Evolutionary conservation across 2,113 vertebrate species (phyloP).

Genomic region (Pygoscelis antarcticus): DNA sequence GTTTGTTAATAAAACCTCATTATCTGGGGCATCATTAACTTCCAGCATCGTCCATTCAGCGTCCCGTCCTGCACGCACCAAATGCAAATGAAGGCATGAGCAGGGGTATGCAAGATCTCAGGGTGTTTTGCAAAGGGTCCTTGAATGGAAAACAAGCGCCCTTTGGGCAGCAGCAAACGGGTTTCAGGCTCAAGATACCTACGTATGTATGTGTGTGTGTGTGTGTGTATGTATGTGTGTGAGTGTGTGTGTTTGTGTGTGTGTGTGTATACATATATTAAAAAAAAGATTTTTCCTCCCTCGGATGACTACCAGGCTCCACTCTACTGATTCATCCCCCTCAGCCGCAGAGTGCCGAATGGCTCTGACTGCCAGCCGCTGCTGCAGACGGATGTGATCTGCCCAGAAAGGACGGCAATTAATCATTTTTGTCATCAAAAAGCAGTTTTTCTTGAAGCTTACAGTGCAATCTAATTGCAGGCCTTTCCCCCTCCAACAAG

Average conservation of each 20-base stretch:
- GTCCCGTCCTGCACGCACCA: neutral
- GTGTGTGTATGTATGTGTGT: too few species aligned
- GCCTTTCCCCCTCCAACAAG: neutral
- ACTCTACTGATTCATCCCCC: neutral
- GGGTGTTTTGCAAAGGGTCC: neutral
- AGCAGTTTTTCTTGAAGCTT: conserved; percentile 1
- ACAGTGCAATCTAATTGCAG: neutral
- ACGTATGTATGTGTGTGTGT: too few species aligned
- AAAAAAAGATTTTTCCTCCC: neutral
- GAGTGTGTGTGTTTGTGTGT: neutral
- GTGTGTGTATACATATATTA: rapidly evolving
- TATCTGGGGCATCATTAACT: neutral
- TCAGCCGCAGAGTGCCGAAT: neutral
- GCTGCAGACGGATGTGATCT: neutral
- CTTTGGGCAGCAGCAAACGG: neutral
- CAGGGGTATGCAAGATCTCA: neutral
- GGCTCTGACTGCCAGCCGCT: rapidly evolving
- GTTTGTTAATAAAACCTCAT: neutral
- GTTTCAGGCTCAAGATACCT: neutral
- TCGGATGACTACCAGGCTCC: neutral
- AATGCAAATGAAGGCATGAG: neutral
- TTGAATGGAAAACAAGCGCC: neutral
- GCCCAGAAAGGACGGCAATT: neutral
- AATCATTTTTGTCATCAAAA: neutral
- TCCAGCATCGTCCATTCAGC: neutral